Conservation (phyloP, 2,797 vertebrate species). For the Clarias fuscus region DNA sequence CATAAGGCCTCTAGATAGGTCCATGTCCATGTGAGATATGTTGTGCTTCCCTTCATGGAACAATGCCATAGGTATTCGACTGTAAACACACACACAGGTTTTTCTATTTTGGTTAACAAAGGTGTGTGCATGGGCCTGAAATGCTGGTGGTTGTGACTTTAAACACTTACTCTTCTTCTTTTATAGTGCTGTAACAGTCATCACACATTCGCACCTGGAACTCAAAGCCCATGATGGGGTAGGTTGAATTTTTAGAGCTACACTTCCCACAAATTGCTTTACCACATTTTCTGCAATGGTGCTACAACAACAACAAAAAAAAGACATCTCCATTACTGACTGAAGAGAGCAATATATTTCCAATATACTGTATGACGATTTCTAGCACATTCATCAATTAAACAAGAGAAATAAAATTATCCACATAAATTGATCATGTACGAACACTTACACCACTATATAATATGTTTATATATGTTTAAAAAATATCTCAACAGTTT, state of each 20-base stretch:
- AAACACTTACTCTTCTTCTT: constrained; percentile 94
- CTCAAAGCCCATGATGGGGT: constrained; percentile 96
- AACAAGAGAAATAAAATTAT: not conserved
- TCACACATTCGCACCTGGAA: constrained; percentile 97
- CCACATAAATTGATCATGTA: not conserved
- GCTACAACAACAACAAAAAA: constrained; percentile 70
- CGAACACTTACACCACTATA: not conserved
- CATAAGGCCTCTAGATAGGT: constrained; percentile 90
- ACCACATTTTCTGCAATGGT: constrained; percentile 97
- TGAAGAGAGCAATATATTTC: not conserved
- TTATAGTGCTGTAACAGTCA: constrained; percentile 89
- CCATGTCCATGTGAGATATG: constrained; percentile 96
- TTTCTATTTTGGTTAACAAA: not conserved
- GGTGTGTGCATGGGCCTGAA: not conserved
- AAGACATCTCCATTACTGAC: not conserved
- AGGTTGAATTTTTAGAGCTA: constrained; percentile 92
- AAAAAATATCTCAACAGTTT: not conserved
- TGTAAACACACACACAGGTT: constrained; percentile 56
- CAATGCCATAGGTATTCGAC: constrained; percentile 89
- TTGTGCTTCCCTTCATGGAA: constrained; percentile 99
- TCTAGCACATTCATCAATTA: not conserved
- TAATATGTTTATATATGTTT: not conserved
- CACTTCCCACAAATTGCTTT: constrained; percentile 95
- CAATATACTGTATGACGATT: not conserved
- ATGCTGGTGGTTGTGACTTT: not conserved